Base-by-base conservation (phyloP, 2,113 vertebrate genomes). In the Neolamprologus sp. region DNA sequence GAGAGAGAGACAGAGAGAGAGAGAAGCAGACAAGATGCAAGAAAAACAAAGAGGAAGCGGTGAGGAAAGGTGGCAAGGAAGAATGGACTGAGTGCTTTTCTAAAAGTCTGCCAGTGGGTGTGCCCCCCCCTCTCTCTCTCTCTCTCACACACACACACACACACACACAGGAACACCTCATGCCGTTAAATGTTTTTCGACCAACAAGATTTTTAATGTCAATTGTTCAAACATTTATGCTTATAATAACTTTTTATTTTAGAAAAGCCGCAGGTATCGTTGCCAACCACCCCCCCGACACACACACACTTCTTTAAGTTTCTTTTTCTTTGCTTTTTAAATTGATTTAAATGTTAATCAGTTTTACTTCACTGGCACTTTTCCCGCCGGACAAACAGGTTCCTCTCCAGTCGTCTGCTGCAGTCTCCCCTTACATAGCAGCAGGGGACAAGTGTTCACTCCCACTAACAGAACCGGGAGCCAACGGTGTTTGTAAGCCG, bases 81-180 rank as follows among this genome's bases (percentile, higher is more conserved):
- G 71, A 88, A 58, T 17, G 40, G 45, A 79, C 45, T 26, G 54
- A 83, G 78, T 33, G 82, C 12, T 92, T 53, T 47, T 87, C 51
- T 93, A 65, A 85, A 92, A 89, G 68, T 86, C 73, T 87, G 82
- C 80, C 84, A 82, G 81, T 80, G 80, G 83, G 89, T 83, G 30
- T 33, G 30, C 21, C 14, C 4, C 45, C 13, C 3, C 5, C 10
- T 4, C 5, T 28, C 47, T 3, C 45, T 17, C 16, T 3, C 47
- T 8, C 16, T 5, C 17, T 1, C 49, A 9, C 49, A 51, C 49
- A n/a, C 49, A 26, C 54, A 7, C 54, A 8, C 23, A 26, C 54
- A 14, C 21, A 26, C 21, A 57, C 12, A 14, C 12, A 55, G 54
- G 21, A 26, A 55, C 54, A 63, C 58, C 16, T 33, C 58, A 60